phyloP scores from a whole-genome alignment of 2,888 invertebrate genomes.

The Neoitamus cyanurus region DNA sequence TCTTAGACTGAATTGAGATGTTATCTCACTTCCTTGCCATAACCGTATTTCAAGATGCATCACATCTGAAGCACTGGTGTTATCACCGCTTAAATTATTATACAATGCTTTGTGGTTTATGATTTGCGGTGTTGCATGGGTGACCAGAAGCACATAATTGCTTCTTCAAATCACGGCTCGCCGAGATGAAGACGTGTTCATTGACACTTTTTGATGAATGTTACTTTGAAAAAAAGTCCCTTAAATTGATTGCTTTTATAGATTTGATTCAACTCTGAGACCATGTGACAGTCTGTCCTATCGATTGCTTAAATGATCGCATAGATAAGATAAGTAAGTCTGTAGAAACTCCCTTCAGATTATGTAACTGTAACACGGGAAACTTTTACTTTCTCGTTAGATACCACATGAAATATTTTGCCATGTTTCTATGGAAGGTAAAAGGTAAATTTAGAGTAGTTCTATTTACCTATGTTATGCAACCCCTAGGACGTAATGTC shows the following conservation, averaged over 20 bases:
- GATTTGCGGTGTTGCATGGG: not conserved
- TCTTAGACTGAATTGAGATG: not conserved
- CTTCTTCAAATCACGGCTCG: not conserved
- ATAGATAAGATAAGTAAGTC: not conserved
- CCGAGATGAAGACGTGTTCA: not conserved
- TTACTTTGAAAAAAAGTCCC: not conserved
- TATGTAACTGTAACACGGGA: not conserved
- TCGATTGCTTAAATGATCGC: not conserved
- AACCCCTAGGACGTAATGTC: not conserved
- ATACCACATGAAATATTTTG: not conserved
- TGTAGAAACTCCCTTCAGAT: not conserved
- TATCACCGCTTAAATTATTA: not conserved
- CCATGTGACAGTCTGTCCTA: not conserved
- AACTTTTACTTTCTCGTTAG: not conserved
- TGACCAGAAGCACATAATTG: not conserved
- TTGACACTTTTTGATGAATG: not conserved
- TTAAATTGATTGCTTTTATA: not conserved
- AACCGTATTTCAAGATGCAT: not conserved
- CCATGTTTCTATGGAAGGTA: not conserved
- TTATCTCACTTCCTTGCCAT: not conserved
- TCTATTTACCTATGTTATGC: not conserved
- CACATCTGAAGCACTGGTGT: not conserved
- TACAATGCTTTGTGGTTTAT: not conserved
- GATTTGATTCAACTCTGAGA: not conserved
- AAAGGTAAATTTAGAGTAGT: not conserved